phyloP scores from a whole-genome alignment of 2,113 vertebrate species.

The Silurus glanis region DNA sequence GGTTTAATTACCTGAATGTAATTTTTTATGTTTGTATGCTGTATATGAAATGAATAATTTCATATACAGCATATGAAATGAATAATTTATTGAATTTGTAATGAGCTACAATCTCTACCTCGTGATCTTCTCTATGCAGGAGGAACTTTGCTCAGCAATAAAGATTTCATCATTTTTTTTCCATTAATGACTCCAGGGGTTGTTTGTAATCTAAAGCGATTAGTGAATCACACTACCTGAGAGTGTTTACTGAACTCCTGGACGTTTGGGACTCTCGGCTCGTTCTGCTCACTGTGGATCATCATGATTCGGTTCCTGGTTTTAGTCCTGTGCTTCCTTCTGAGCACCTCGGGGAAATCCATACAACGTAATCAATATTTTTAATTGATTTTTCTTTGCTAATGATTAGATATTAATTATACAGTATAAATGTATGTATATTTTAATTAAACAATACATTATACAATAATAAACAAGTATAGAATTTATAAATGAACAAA shows the following conservation, averaged over 20 bases:
- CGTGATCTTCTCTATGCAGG: background rate
- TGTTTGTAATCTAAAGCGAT: background rate
- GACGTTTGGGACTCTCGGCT: background rate
- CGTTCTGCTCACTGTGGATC: background rate
- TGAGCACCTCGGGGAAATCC: slow-evolving; percentile 7
- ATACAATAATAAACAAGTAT: background rate
- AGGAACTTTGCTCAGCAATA: slow-evolving; percentile 18
- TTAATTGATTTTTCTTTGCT: background rate
- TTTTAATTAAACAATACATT: background rate
- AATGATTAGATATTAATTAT: background rate
- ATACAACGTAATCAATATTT: background rate
- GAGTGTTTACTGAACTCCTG: background rate
- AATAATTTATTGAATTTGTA: too few species aligned
- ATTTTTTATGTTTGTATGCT: background rate
- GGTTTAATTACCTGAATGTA: background rate
- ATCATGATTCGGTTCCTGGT: slow-evolving; percentile 6
- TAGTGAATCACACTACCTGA: background rate
- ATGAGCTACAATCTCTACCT: background rate
- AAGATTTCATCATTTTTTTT: background rate
- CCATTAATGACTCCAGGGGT: background rate
- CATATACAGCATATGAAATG: background rate
- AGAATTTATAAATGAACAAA: background rate
- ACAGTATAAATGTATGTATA: background rate
- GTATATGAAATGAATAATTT: background rate
- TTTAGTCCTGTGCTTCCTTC: background rate